A percentile compares a stretch with the other conserved stretches of the same genome.
Conservation (phyloP, 2,113 vertebrate genomes). For the Asarcornis scutulata region DNA sequence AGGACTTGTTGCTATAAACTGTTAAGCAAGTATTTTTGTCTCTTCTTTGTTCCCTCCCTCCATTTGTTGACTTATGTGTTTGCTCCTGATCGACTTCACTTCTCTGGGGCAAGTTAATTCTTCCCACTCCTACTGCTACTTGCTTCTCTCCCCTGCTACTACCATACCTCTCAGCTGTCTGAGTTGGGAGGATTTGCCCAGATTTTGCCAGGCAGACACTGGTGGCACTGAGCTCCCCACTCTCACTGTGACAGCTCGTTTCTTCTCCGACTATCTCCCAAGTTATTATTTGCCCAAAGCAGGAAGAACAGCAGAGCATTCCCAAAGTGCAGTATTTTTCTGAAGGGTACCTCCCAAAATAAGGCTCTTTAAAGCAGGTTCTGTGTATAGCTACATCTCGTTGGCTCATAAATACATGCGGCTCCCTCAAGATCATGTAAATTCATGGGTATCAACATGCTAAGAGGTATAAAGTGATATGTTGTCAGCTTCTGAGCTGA, state of each 20-base stretch:
- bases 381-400: background rate
- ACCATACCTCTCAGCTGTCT: background rate
- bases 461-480: background rate
- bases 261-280: background rate
- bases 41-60: background rate
- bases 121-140: background rate
- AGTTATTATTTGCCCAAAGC: background rate
- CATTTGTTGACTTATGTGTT: background rate
- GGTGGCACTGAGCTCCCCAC: background rate
- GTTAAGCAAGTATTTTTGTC: background rate
- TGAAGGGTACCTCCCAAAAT: background rate
- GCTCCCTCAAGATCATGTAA: background rate
- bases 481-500: background rate
- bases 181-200: background rate
- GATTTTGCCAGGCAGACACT: background rate
- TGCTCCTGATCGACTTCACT: background rate
- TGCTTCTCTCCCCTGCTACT: background rate
- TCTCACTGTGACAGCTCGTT: background rate
- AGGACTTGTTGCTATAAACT: conserved; percentile 25
- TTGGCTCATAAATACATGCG: background rate
- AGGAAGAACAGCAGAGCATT: background rate
- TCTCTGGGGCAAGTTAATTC: background rate
- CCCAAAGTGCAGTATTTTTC: background rate
- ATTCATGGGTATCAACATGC: background rate
- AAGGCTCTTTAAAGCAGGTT: background rate